Evolutionary conservation across 2,113 vertebrate genomes (phyloP).

Genomic region (Bubalus kerabau): DNA sequence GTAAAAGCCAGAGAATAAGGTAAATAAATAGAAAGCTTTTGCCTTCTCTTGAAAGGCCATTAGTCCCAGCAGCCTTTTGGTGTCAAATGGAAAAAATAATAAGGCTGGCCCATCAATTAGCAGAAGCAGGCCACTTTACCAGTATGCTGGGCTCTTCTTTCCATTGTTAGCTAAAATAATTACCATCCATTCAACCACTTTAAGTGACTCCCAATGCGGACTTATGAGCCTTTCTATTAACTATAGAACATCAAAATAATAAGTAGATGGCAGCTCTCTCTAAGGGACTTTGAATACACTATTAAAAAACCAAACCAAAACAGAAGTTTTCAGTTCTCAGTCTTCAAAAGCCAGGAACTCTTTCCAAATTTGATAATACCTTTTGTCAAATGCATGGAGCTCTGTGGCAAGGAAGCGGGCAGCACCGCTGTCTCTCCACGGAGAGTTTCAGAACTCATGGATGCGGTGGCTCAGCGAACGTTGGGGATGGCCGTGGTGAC

Average conservation of each 20-base stretch:
- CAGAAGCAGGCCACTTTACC: neutral
- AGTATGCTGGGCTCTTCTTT: neutral
- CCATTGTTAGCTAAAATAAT: conserved; percentile 32
- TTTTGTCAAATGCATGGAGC: neutral
- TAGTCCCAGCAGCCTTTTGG: conserved; percentile 26
- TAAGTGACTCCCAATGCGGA: neutral
- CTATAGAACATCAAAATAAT: conserved; percentile 26
- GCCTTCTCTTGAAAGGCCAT: conserved; percentile 44
- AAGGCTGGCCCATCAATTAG: conserved; percentile 12
- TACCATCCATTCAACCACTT: conserved; percentile 34
- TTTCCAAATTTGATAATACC: neutral
- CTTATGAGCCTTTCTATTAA: neutral
- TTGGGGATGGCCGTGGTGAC: conserved; percentile 27
- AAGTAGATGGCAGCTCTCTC: neutral
- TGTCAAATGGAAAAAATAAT: conserved; percentile 51
- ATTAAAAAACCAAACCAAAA: neutral
- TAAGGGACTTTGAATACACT: neutral
- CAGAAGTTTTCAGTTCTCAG: neutral
- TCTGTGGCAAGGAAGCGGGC: neutral
- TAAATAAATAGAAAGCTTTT: conserved; percentile 55
- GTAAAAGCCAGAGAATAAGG: conserved; percentile 10
- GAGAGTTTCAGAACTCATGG: neutral
- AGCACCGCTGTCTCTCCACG: rapidly evolving
- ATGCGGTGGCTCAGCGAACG: neutral
- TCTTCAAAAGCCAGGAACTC: conserved; percentile 15